Percentiles rank a stretch among this genome's conserved stretches.
Evolutionary conservation across 2,113 vertebrate species (phyloP).

Genomic region (Podiceps cristatus): DNA sequence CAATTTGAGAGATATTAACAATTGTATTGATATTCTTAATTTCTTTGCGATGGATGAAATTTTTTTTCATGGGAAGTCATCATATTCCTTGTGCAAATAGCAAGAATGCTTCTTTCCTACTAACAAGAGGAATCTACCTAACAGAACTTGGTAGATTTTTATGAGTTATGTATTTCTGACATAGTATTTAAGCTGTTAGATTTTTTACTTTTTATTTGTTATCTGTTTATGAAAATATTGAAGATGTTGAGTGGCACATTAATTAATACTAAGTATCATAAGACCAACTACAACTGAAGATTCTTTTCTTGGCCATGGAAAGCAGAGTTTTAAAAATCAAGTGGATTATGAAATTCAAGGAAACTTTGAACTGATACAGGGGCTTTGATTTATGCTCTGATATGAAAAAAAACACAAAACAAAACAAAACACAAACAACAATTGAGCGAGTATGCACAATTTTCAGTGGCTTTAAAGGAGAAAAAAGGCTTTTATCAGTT

Average conservation of each 20-base stretch:
- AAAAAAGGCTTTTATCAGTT: neutral
- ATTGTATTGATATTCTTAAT: neutral
- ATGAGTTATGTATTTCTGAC: neutral
- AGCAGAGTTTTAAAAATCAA: neutral
- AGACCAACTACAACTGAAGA: neutral
- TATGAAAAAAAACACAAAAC: neutral
- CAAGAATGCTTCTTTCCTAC: neutral
- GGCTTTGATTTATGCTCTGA: neutral
- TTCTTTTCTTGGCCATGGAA: neutral
- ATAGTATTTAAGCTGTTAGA: neutral
- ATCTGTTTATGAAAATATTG: neutral
- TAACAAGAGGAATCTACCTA: neutral
- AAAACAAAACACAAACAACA: neutral
- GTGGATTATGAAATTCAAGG: neutral
- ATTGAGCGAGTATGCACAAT: neutral
- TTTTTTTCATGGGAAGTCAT: neutral
- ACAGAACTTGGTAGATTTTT: neutral
- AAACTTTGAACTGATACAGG: neutral
- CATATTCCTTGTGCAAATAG: neutral
- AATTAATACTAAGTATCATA: neutral
- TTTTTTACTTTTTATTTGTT: neutral
- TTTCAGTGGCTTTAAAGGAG: neutral
- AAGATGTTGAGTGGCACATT: neutral
- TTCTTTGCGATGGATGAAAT: neutral
- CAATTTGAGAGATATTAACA: neutral